Evolutionary conservation across 2,797 vertebrate species (phyloP), one percentile per base, ranked within the genome.

Genomic region (Phyllotis vaccarum): DNA sequence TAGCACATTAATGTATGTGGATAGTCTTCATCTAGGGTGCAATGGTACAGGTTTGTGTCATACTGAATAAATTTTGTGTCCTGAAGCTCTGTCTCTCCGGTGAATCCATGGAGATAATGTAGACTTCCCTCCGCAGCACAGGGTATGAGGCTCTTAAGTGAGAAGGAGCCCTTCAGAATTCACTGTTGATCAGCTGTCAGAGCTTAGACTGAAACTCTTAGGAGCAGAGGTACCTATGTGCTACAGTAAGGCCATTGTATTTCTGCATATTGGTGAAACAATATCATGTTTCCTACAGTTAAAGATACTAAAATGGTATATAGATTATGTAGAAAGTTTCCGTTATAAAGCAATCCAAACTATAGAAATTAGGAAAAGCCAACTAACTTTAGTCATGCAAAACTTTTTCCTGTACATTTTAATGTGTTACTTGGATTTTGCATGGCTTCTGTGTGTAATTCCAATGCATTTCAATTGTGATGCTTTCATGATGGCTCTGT

Each of bases 241-340:
- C 9, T 74, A 9, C 2, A 82, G 7, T 74, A 49, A 91, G 91
- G 34, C 10, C 46, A 56, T 91, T 86, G 31, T 72, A 27, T 58
- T 95, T 93, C 52, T 93, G 12, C 79, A 90, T 79, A 82, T 31
- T 87, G 46, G 80, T 27, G 43, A 90, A 72, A 46, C 58, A 92
- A 60, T 91, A 72, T 0, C 19, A 54, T 29, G 66, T 93, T 96
- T 92, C 37, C 60, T 92, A 80, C 0, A 90, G 14, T 82, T 74
- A 86, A 87, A 70, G 22, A 68, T 87, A 79, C 9, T 58, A 75
- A 70, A 43, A 29, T 88, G 49, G 14, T 60, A 62, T 62, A 9
- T 76, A 72, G 40, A 89, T 86, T 95, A 96, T 75, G 17, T n/a
- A 89, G n/a, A 87, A 95, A 96, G 75, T 13, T 91, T 96, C 91